Evolutionary conservation across 1,140 invertebrate genomes (phyloP).

Genomic region (Palaemon carinicauda): DNA sequence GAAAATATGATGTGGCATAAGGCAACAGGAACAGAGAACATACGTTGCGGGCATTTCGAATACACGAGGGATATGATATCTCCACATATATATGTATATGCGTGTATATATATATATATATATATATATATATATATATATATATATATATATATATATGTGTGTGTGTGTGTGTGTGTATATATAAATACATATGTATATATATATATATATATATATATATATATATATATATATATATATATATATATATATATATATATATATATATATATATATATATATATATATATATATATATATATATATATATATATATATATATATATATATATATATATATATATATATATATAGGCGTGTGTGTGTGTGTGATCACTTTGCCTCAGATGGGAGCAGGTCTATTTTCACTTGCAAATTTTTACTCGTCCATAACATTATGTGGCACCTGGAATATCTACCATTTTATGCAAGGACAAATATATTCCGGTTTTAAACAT

Average conservation of each 20-base stretch:
- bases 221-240: neutral
- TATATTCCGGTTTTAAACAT: no score
- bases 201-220: neutral
- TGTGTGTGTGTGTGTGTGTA: neutral
- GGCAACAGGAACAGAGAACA: no score
- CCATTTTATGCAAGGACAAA: no score
- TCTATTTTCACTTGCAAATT: neutral
- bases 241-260: neutral
- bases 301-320: neutral
- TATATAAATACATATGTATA: neutral
- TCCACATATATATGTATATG: no score
- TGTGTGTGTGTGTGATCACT: neutral
- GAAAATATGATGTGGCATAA: no score
- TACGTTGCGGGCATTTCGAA: no score
- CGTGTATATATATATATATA: no score
- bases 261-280: slow-evolving; percentile 9
- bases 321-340: neutral
- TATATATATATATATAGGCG: neutral
- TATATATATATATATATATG: neutral
- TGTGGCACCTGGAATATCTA: no score
- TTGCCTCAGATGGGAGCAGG: neutral
- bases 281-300: slow-evolving; percentile 1
- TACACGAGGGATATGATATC: no score
- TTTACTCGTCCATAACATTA: neutral
- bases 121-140: no score